Base-by-base conservation (phyloP, 37 sponge, comb jelly and placozoan species). In the Aplysina aerophoba region DNA sequence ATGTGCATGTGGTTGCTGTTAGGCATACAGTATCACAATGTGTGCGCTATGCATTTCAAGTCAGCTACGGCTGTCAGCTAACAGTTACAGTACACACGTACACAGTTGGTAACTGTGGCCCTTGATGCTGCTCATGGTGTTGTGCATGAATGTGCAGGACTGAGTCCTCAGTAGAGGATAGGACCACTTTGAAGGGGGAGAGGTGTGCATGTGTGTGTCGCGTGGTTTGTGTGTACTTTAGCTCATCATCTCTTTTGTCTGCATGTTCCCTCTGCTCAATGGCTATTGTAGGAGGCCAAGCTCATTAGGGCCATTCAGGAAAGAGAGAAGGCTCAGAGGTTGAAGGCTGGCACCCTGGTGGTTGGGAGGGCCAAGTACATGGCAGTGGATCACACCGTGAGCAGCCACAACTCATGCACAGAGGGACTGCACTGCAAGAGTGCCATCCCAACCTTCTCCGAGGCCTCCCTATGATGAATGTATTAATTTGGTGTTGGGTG, bases 61-160 rank as follows among this genome's bases (percentile, higher is more conserved):
- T 24, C 20, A 6, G 91, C 91, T 83, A 82, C 93, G 90, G 88
- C 87, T 25, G 94, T 94, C 15, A 89, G 90, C 65, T 24, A 93
- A 37, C 91, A 93, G 55, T 68, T 95, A n/a, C 66, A 20, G 22
- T 30, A 65, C 13, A 65, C 66, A 65, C 66, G 27, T 30, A 65
- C 22, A 65, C 66, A 65, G n/a, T n/a, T n/a, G n/a, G n/a, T n/a
- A n/a, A n/a, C n/a, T n/a, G n/a, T n/a, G n/a, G n/a, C n/a, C n/a
- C n/a, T n/a, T n/a, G n/a, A n/a, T n/a, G n/a, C n/a, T n/a, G n/a
- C n/a, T n/a, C n/a, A n/a, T n/a, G n/a, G n/a, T n/a, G n/a, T n/a
- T n/a, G n/a, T n/a, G n/a, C n/a, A n/a, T n/a, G n/a, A n/a, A n/a
- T n/a, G n/a, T n/a, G n/a, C n/a, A n/a, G n/a, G n/a, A n/a, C n/a